phyloP scores from a whole-genome alignment of 2,888 invertebrate genomes.

The Apamea epomidion region DNA sequence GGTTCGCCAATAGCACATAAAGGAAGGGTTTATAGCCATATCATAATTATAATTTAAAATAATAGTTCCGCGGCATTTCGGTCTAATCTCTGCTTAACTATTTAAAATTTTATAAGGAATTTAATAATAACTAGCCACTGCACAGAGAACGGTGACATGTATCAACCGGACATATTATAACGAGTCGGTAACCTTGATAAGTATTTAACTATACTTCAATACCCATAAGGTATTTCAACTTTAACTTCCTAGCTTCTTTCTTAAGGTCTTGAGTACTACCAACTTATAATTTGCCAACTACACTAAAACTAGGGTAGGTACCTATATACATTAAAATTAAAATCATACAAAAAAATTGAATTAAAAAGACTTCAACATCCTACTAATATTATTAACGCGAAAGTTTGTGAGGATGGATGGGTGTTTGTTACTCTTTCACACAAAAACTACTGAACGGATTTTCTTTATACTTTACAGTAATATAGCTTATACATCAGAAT shows the following conservation, averaged over 20 bases:
- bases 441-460: too few relatives aligned
- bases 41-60: conserved; percentile 45
- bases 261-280: not conserved
- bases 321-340: not conserved
- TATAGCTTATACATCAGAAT: too few relatives aligned
- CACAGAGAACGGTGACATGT: not conserved
- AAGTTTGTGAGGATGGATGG: too few relatives aligned
- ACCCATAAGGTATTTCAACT: conserved; percentile 30
- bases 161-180: not conserved
- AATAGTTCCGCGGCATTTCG: conserved; percentile 26
- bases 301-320: not conserved
- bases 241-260: conserved; percentile 13
- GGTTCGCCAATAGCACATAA: conserved; percentile 14
- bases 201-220: conserved; percentile 23
- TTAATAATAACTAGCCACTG: conserved; percentile 19
- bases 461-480: too few relatives aligned
- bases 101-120: conserved; percentile 19
- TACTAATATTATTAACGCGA: too few relatives aligned
- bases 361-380: not conserved
- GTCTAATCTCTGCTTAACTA: conserved; percentile 15
- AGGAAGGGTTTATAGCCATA: conserved; percentile 48
- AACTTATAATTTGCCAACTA: not conserved
- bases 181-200: conserved; percentile 36
- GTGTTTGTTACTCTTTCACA: too few relatives aligned
- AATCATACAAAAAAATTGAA: not conserved